Conservation (phyloP, 2,888 invertebrate genomes). For the Amphiduros pacificus region DNA sequence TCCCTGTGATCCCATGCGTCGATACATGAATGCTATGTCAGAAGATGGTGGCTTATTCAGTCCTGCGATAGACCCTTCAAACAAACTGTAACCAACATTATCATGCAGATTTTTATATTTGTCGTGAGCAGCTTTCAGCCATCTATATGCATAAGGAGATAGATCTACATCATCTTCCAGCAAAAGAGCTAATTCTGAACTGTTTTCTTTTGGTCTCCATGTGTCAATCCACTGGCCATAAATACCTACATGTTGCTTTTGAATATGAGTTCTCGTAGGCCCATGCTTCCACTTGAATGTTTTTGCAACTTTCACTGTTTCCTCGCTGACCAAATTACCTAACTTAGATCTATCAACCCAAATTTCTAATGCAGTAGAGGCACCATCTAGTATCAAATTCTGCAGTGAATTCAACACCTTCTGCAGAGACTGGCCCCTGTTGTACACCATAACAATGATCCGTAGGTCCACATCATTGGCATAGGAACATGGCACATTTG, state of each 20-base stretch:
- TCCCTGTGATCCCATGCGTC: not conserved
- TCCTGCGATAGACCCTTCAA: not conserved
- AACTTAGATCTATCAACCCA: slow-evolving; percentile 30
- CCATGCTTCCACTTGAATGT: slow-evolving; percentile 31
- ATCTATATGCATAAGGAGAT: slow-evolving; percentile 41
- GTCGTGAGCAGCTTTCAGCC: slow-evolving; percentile 18
- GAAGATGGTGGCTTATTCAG: not conserved
- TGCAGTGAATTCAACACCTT: slow-evolving; percentile 27
- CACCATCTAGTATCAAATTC: slow-evolving; percentile 25
- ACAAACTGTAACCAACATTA: not conserved
- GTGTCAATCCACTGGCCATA: slow-evolving; percentile 38
- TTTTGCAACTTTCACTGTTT: slow-evolving; percentile 25
- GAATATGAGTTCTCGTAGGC: slow-evolving; percentile 23
- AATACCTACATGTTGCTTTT: slow-evolving; percentile 32
- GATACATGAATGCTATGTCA: not conserved
- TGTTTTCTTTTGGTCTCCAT: slow-evolving; percentile 35
- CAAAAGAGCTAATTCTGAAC: slow-evolving; percentile 43
- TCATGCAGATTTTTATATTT: not conserved
- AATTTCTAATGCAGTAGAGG: slow-evolving; percentile 29
- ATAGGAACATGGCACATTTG: not conserved
- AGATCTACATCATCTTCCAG: slow-evolving; percentile 47
- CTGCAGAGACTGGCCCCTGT: slow-evolving; percentile 24
- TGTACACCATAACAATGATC: slow-evolving; percentile 24
- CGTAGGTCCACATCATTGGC: not conserved
- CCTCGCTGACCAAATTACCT: slow-evolving; percentile 22